Evolutionary conservation across 2,888 invertebrate species (phyloP).

Genomic region (Theretra japonica): DNA sequence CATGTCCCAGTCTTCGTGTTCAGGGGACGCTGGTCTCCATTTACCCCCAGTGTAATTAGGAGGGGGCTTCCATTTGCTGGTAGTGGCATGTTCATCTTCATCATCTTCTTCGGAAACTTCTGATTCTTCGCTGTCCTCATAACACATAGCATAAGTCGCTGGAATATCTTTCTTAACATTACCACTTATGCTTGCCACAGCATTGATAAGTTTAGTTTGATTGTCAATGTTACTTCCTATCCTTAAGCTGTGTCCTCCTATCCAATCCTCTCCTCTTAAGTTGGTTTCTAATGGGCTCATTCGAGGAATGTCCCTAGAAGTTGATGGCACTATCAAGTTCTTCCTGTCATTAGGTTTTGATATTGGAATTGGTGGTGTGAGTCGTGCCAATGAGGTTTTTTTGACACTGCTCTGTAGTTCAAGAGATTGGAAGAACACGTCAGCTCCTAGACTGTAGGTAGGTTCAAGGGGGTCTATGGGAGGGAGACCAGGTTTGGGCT

Average conservation of each 20-base stretch:
- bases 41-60: conserved; percentile 78
- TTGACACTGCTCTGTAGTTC: conserved; percentile 91
- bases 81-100: conserved; percentile 82
- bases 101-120: conserved; percentile 86
- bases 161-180: conserved; percentile 81
- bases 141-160: conserved; percentile 69
- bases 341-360: conserved; percentile 68
- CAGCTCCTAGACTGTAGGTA: conserved; percentile 88
- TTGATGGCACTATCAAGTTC: conserved; percentile 60
- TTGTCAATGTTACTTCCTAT: conserved; percentile 84
- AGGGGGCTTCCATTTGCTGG: conserved; percentile 91
- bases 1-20: conserved; percentile 84
- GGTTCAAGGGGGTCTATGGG: conserved; percentile 73
- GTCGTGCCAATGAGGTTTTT: conserved; percentile 80
- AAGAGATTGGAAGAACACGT: conserved; percentile 94
- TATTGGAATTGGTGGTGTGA: conserved; percentile 74
- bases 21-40: conserved; percentile 77
- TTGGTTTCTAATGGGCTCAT: conserved; percentile 76
- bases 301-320: conserved; percentile 67
- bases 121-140: conserved; percentile 82
- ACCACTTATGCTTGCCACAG: conserved; percentile 86
- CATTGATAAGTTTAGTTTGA: conserved; percentile 86
- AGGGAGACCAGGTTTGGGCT: conserved; percentile 61
- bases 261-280: conserved; percentile 85
- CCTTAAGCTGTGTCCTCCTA: conserved; percentile 84